Conservation (phyloP, 2,888 invertebrate species). For the Drosophila pullipes region DNA sequence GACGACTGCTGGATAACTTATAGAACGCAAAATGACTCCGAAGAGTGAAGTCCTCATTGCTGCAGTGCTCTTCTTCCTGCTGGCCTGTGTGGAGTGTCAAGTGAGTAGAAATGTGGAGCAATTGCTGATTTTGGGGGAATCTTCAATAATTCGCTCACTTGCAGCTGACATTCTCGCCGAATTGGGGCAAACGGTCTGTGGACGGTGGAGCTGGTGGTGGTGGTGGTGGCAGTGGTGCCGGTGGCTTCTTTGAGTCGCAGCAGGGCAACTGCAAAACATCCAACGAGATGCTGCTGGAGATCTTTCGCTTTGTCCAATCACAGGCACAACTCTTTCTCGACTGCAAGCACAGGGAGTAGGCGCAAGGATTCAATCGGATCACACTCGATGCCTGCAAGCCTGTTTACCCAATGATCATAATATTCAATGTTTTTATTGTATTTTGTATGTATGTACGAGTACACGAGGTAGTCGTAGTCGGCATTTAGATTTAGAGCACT, state of each 20-base stretch:
- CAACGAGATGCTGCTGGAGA: conserved; percentile 83
- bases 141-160: background rate
- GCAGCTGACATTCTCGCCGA: conserved; percentile 83
- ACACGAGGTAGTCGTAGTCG: conserved; percentile 83
- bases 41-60: conserved; percentile 74
- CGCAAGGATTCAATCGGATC: background rate
- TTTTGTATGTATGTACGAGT: conserved; percentile 58
- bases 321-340: conserved; percentile 82
- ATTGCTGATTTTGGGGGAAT: background rate
- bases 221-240: conserved; percentile 37
- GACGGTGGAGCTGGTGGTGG: conserved; percentile 46
- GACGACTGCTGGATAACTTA: background rate
- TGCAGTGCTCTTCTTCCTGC: conserved; percentile 64
- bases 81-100: conserved; percentile 77
- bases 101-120: conserved; percentile 42
- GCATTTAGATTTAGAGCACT: conserved; percentile 81
- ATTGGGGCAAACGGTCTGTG: conserved; percentile 83
- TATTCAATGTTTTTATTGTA: conserved; percentile 37
- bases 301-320: conserved; percentile 83
- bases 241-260: conserved; percentile 75
- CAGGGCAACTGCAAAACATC: conserved; percentile 82
- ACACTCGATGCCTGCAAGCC: conserved; percentile 17
- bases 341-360: conserved; percentile 82
- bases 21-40: conserved; percentile 72
- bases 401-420: conserved; percentile 26